Conservation (phyloP, 2,797 vertebrate species). For the Xenentodon cancila region DNA sequence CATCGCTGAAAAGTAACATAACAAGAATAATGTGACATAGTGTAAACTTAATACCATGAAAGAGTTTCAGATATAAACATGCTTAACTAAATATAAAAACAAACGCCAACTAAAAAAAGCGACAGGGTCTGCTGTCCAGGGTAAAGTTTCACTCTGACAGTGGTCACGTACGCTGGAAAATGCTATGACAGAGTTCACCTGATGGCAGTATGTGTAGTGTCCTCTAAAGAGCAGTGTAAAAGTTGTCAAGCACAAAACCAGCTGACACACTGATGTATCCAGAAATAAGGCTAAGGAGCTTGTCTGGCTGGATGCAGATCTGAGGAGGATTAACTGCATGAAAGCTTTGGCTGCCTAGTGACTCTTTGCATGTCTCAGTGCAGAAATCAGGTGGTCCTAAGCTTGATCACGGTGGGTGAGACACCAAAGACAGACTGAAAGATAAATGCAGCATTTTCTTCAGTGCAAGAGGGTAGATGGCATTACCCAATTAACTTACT, state of each 20-base stretch:
- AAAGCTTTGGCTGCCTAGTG: slow-evolving; percentile 34
- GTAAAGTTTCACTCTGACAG: too few relatives aligned
- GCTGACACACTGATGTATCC: slow-evolving; percentile 56
- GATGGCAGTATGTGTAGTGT: slow-evolving; percentile 3
- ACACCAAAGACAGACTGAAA: background rate
- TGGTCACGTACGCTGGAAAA: slow-evolving; percentile 2
- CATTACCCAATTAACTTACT: too few relatives aligned
- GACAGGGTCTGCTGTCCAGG: too few relatives aligned
- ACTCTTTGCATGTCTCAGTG: slow-evolving; percentile 16
- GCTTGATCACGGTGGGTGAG: background rate
- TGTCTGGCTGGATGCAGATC: slow-evolving; percentile 63
- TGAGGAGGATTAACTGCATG: slow-evolving; percentile 59
- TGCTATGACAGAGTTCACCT: background rate
- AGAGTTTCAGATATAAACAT: too few relatives aligned
- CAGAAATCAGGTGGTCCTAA: background rate
- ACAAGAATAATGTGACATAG: too few relatives aligned
- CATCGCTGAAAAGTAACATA: too few relatives aligned
- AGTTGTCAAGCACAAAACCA: slow-evolving; percentile 22
- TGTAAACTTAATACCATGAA: too few relatives aligned
- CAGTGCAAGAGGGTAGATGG: background rate
- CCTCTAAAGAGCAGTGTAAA: slow-evolving; percentile 27
- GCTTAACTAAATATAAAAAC: too few relatives aligned
- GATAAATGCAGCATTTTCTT: background rate
- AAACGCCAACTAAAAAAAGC: too few relatives aligned
- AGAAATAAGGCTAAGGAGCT: slow-evolving; percentile 74